Evolutionary conservation across 1,140 invertebrate species (phyloP), one percentile per base, ranked within the genome.

Genomic region (Penaeus indicus): DNA sequence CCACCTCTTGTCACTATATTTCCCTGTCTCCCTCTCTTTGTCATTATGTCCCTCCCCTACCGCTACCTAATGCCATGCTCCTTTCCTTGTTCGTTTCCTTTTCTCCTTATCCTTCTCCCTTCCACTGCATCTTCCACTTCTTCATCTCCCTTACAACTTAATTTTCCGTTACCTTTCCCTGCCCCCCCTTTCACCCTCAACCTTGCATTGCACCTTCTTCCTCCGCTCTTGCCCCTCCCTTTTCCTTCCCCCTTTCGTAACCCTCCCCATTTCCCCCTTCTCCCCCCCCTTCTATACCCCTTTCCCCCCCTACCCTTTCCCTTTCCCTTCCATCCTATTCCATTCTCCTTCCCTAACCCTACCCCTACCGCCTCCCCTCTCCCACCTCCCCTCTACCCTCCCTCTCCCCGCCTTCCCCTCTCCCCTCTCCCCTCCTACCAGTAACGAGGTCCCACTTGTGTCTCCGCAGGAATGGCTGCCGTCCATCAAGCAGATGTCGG

Each of bases 401-500:
- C 27, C 67, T 22, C 21, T 69, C 21, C 21, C 67, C 27, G 13
- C n/a, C 67, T 18, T 19, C 27, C 67, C 27, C 67, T 22, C 67
- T 22, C 67, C 69, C 38, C 69, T 25, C 69, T 25, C 21, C 7
- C 69, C 38, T 22, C 16, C 21, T 72, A 25, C 38, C 22, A 27
- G 25, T 72, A 25, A 27, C 69, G 25, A 25, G 25, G 18, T 72
- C 69, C n/a, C 69, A 27, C 69, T 72, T 22, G 69, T 25, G 38
- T 22, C 38, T 72, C 77, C 93, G 91, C 92, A 95, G 94, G 93
- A 93, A 89, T 95, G 95, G 92, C 63, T 96, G 64, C 94, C 94
- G 0, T 92, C 94, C 25, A 94, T 96, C 22, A 95, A 95, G 91
- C 92, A 93, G 11, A 95, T 96, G 77, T 95, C 95, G 38, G 94